Conservation (phyloP, 2,113 vertebrate species). For the Sporophila hypoxantha region DNA sequence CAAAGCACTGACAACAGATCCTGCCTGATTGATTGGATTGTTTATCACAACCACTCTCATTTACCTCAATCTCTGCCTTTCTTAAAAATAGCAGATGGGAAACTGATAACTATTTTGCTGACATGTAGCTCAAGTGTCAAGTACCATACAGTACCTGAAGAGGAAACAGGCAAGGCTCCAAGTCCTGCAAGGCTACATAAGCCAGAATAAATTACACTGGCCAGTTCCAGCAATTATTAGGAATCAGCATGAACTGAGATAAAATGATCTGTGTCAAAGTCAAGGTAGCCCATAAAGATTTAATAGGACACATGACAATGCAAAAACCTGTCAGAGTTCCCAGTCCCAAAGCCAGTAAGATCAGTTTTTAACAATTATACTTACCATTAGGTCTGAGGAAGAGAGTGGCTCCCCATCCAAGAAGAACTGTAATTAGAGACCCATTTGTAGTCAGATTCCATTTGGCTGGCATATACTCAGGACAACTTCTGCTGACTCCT, state of each 20-base stretch:
- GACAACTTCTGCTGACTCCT: constrained; percentile 24
- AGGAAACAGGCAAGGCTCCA: constrained; percentile 1
- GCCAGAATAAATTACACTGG: neutral
- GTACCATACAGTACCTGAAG: neutral
- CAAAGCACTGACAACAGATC: neutral
- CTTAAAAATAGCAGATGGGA: neutral
- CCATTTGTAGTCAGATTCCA: constrained; percentile 23
- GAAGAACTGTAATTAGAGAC: constrained; percentile 74
- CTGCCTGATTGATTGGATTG: neutral
- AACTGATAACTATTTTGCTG: neutral
- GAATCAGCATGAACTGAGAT: neutral
- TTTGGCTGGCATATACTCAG: constrained; percentile 3
- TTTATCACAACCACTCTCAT: neutral
- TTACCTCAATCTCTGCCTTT: neutral
- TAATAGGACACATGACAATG: neutral
- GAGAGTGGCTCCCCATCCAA: constrained; percentile 80
- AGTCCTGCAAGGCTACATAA: neutral
- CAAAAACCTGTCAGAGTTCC: neutral
- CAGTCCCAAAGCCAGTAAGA: neutral
- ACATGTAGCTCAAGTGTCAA: neutral
- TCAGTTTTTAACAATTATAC: constrained; percentile 27
- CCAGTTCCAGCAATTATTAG: neutral
- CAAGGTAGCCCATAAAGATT: neutral
- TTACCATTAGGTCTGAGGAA: constrained; percentile 79
- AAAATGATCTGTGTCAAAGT: neutral